Conservation (phyloP, 2,797 vertebrate species). For the Bucorvus abyssinicus region DNA sequence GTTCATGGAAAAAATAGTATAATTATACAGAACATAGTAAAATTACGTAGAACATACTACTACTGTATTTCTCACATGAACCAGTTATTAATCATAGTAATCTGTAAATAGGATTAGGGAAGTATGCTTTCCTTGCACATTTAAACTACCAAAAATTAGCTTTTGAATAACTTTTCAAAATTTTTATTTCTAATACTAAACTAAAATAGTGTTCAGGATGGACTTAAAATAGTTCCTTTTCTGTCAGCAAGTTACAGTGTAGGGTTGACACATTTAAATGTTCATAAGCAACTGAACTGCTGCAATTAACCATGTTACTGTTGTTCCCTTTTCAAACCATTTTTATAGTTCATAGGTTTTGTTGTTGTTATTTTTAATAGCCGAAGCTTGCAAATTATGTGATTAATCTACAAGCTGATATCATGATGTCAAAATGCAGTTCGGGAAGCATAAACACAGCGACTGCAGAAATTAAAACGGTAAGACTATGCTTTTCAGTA, state of each 20-base stretch:
- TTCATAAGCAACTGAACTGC: not conserved
- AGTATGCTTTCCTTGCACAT: not conserved
- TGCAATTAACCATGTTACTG: not conserved
- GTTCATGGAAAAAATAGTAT: not conserved
- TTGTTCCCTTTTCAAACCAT: not conserved
- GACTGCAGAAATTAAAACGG: slow-evolving; percentile 79
- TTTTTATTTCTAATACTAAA: not conserved
- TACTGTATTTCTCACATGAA: not conserved
- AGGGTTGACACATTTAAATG: not conserved
- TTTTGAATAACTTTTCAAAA: not conserved
- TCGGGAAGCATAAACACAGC: slow-evolving; percentile 70
- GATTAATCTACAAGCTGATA: slow-evolving; percentile 75
- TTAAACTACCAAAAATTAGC: not conserved
- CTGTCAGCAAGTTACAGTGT: not conserved
- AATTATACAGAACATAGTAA: not conserved
- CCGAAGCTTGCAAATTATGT: slow-evolving; percentile 73
- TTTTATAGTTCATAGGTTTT: slow-evolving; percentile 11
- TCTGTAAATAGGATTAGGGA: not conserved
- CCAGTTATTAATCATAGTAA: not conserved
- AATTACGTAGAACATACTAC: not conserved
- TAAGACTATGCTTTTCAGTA: slow-evolving; percentile 69
- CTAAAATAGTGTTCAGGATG: not conserved
- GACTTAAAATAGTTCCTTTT: not conserved
- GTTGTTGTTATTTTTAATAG: slow-evolving; percentile 68
- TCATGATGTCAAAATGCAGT: slow-evolving; percentile 87